Evolutionary conservation across 2,797 vertebrate species (phyloP), one percentile per base, ranked within the genome.

Genomic region (Enteromius viviparus): DNA sequence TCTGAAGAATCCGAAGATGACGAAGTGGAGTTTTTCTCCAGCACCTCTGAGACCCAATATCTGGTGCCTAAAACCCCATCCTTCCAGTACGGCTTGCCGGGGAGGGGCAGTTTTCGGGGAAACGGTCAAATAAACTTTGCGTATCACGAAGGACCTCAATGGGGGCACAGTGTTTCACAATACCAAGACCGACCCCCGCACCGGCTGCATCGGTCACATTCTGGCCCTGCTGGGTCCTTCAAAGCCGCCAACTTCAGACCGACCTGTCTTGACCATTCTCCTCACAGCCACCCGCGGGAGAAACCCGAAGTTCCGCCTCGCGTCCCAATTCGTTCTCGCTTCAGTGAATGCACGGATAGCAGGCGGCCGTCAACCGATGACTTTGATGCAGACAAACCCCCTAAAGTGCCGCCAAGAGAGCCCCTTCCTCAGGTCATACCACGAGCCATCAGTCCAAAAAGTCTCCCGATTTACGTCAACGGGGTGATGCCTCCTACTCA

Each of bases 401-500:
- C 98, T 0, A 97, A 96, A 87, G 94, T 99, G 1, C 98, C 97
- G 0, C 98, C 98, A 0, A 89, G 98, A 80, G 95, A 98, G 15
- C 98, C 98, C 26, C 91, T 94, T 14, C 96, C 96, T 0, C 89
- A 92, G 62, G 94, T 94, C 87, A 95, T 94, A 26, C 97, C 96
- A 2, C 96, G 97, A 49, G 95, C 96, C 0, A 96, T 97, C 0
- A 99, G 97, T 53, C 98, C 98, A 69, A 99, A 98, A 89, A 97
- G 95, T 87, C 95, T 99, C 5, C 98, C 98, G 0, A 96, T 96
- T 64, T 99, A 99, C 88, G 95, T 98, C 93, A 97, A 99, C 0
- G 97, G 98, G 64, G 96, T 99, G 79, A 99, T 99, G 98, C 98
- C 98, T 55, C 96, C 97, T 2, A 99, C 98, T 0, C 98, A 99